Percentiles rank a stretch among this genome's conserved stretches.
These are phyloP conservation scores for Hydractinia symbiolongicarpus DNA, from an alignment of 30 jellyfish, hydroid and myxozoan genomes.

Conservation along the genomic window DNA sequence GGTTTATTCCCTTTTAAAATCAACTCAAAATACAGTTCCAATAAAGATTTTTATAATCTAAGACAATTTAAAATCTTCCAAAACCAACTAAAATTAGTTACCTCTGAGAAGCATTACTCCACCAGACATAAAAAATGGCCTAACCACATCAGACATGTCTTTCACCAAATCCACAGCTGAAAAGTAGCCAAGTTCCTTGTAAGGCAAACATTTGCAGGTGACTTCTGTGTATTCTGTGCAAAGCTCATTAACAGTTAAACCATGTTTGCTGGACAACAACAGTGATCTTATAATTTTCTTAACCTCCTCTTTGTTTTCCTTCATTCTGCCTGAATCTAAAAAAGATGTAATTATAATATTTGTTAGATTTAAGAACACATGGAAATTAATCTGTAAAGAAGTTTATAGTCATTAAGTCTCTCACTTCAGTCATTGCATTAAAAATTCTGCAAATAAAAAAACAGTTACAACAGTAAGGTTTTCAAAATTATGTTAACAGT, in stretches of 20 bases:
- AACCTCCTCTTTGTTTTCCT: constrained; percentile 25
- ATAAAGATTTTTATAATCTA: too few relatives aligned
- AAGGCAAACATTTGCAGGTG: constrained; percentile 61
- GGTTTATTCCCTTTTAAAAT: too few relatives aligned
- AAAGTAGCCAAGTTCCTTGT: constrained; percentile 61
- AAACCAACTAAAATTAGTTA: background rate
- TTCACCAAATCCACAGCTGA: constrained; percentile 56
- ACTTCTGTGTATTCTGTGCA: constrained; percentile 55
- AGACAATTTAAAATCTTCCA: too few relatives aligned
- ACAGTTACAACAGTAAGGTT: too few relatives aligned
- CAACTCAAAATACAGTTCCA: too few relatives aligned
- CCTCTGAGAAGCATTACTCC: constrained; percentile 75
- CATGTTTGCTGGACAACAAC: constrained; percentile 59
- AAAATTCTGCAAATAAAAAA: too few relatives aligned
- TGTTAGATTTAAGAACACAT: too few relatives aligned
- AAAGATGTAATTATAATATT: too few relatives aligned
- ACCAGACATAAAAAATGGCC: constrained; percentile 58
- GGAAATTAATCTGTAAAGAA: too few relatives aligned
- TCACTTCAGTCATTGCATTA: too few relatives aligned
- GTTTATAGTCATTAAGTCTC: too few relatives aligned
- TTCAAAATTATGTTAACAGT: too few relatives aligned
- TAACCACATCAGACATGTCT: constrained; percentile 77
- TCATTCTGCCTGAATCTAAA: background rate
- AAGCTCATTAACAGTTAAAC: constrained; percentile 47
- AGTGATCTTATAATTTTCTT: constrained; percentile 71